Percentiles rank a stretch among this genome's conserved stretches.
These are phyloP conservation scores for Drosophila atripex DNA, from an alignment of 2,888 invertebrate genomes.

Conservation along the genomic window DNA sequence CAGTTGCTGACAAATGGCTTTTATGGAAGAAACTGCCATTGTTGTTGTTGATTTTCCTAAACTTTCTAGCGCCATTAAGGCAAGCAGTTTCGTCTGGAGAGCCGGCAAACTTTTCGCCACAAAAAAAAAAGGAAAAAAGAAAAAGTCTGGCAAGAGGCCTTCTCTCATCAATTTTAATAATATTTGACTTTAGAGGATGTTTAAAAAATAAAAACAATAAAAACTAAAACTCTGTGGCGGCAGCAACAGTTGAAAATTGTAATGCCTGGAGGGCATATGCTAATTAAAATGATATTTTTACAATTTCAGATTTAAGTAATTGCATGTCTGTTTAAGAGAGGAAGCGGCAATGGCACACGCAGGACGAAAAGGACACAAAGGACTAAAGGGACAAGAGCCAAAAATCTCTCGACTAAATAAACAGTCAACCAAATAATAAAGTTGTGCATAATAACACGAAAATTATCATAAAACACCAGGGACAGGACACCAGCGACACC, in stretches of 20 bases:
- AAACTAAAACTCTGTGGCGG: conserved; percentile 58
- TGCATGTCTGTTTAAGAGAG: not conserved
- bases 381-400: not conserved
- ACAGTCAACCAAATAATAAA: conserved; percentile 39
- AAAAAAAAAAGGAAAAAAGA: conserved; percentile 45
- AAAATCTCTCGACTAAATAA: conserved; percentile 17
- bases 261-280: conserved; percentile 3
- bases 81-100: conserved; percentile 66
- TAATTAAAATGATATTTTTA: no score
- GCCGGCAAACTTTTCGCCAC: conserved; percentile 46
- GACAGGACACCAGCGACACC: conserved; percentile 24
- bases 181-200: conserved; percentile 51
- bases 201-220: no score
- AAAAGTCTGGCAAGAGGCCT: conserved; percentile 26
- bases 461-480: conserved; percentile 49
- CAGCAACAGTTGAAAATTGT: conserved; percentile 13
- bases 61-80: conserved; percentile 62
- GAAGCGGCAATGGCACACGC: no score
- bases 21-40: conserved; percentile 18
- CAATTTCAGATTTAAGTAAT: conserved; percentile 3
- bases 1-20: conserved; percentile 33
- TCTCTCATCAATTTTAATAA: conserved; percentile 69
- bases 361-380: not conserved
- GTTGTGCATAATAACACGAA: conserved; percentile 35
- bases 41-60: conserved; percentile 45